phyloP scores from a whole-genome alignment of 2,113 vertebrate species.

The Bambusicola thoracicus region DNA sequence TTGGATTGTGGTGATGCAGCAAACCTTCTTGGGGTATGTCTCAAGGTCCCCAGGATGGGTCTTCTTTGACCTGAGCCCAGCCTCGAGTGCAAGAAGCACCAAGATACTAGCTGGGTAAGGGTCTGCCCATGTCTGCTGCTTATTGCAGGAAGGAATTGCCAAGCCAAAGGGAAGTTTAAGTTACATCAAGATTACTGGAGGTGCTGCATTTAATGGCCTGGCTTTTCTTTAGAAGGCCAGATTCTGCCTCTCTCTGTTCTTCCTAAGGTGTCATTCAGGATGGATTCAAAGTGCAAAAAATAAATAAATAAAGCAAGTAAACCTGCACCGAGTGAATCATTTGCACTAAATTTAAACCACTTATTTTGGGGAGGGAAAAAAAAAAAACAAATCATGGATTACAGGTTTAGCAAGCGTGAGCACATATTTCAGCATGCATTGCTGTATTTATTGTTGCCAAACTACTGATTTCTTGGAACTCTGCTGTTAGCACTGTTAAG shows the following conservation, averaged over 20 bases:
- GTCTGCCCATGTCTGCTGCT: background rate
- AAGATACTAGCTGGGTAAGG: background rate
- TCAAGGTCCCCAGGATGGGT: background rate
- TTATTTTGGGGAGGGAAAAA: background rate
- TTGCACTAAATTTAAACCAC: constrained; percentile 55
- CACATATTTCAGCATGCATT: background rate
- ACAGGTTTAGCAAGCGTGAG: constrained; percentile 45
- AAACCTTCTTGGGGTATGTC: background rate
- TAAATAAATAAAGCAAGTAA: background rate
- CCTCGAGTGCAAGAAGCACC: background rate
- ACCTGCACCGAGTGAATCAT: constrained; percentile 45
- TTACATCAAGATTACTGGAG: background rate
- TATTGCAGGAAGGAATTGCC: background rate
- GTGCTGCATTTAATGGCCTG: background rate
- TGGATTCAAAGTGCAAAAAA: background rate
- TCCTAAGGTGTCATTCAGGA: constrained; percentile 23
- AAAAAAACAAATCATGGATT: background rate
- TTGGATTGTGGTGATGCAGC: fast-evolving
- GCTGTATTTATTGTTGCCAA: constrained; percentile 37
- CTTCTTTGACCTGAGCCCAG: background rate
- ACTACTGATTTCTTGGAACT: constrained; percentile 57
- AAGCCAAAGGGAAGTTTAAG: background rate
- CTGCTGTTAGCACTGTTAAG: constrained; percentile 41
- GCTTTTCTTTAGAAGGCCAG: background rate
- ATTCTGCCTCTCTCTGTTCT: background rate